Evolutionary conservation across 2,888 invertebrate species (phyloP).

Genomic region (Napeogenes sylphis): DNA sequence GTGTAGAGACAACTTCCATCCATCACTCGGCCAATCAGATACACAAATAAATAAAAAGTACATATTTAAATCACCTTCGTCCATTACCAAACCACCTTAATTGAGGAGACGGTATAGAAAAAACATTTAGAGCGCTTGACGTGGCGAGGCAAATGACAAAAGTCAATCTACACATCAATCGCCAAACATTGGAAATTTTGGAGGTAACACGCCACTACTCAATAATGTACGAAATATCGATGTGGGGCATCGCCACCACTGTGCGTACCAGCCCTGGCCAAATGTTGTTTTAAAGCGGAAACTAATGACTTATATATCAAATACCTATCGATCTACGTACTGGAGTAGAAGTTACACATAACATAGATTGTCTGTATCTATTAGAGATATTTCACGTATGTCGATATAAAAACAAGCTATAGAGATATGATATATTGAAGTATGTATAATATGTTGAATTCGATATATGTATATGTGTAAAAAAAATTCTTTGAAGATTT

Average conservation of each 20-base stretch:
- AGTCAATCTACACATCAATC: constrained; percentile 78
- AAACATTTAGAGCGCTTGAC: constrained; percentile 75
- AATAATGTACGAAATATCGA: constrained; percentile 77
- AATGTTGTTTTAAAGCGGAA: constrained; percentile 42
- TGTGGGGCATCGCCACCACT: constrained; percentile 70
- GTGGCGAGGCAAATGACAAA: constrained; percentile 76
- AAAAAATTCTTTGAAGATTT: constrained; percentile 3
- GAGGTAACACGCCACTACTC: constrained; percentile 69
- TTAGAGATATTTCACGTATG: too few species aligned
- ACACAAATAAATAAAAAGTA: constrained; percentile 46
- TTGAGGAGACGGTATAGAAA: constrained; percentile 64
- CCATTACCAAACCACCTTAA: constrained; percentile 69
- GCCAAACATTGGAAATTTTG: constrained; percentile 77
- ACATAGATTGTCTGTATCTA: too few species aligned
- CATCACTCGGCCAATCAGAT: constrained; percentile 71
- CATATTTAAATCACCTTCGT: constrained; percentile 65
- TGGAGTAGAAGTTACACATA: neutral
- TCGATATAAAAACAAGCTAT: too few species aligned
- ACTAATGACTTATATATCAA: constrained; percentile 35
- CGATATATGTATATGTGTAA: neutral
- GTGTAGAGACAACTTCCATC: constrained; percentile 51
- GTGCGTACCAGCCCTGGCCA: constrained; percentile 47
- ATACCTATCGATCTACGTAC: constrained; percentile 2
- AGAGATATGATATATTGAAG: neutral
- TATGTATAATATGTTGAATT: neutral